Percentiles rank a stretch among this genome's conserved stretches.
These are phyloP conservation scores for Ganaspis sp. DNA, from an alignment of 1,140 invertebrate genomes.

Conservation along the genomic window DNA sequence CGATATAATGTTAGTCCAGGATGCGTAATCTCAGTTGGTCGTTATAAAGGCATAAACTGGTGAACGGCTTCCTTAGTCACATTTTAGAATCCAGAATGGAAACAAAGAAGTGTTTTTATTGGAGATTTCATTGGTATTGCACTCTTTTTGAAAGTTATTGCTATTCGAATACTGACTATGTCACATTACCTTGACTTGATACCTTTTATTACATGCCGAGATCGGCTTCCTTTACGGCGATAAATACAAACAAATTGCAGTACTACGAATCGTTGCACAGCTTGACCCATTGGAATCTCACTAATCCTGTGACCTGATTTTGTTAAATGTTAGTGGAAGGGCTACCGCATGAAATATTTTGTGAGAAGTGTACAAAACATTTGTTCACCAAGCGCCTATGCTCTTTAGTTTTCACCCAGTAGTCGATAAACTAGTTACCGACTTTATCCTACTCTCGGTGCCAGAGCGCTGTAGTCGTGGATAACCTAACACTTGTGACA, in stretches of 20 bases:
- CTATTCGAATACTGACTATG: slow-evolving; percentile 10
- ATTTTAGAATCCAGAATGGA: neutral
- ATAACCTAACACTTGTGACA: too few species aligned
- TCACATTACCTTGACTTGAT: neutral
- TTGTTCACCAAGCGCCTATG: too few species aligned
- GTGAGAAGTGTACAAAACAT: too few species aligned
- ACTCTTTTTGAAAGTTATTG: neutral
- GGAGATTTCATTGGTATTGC: slow-evolving; percentile 7
- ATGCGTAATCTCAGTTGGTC: slow-evolving; percentile 27
- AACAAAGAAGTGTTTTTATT: slow-evolving; percentile 14
- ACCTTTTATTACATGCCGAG: slow-evolving; percentile 8
- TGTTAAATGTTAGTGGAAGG: too few species aligned
- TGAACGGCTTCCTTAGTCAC: slow-evolving; percentile 9
- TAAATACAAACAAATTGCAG: neutral
- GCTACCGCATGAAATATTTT: too few species aligned
- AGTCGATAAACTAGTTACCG: too few species aligned
- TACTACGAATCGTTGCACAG: neutral
- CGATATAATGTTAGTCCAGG: neutral
- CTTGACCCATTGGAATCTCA: neutral
- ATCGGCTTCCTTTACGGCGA: neutral
- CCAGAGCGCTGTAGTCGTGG: too few species aligned
- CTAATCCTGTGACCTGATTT: too few species aligned
- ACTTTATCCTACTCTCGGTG: too few species aligned
- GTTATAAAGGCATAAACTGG: slow-evolving; percentile 20
- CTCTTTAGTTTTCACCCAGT: too few species aligned